Base-by-base conservation (phyloP, 1,140 invertebrate species). In the Scaptomyza graminum region DNA sequence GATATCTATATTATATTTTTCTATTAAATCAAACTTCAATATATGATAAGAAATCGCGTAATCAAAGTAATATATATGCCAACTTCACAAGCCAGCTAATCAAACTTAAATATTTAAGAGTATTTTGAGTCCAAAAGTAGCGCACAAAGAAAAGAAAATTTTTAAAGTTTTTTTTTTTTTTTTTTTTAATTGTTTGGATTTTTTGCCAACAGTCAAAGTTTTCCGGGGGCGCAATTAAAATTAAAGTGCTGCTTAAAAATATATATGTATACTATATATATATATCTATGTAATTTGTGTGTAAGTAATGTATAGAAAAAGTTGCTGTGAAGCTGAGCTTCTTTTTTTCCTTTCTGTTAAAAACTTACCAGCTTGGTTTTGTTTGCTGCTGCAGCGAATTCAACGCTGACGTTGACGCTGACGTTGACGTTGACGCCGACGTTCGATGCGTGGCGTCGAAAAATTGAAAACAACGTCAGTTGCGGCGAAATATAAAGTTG, bases 281-380 rank as follows among this genome's bases (percentile, higher is more conserved):
- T 18, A 28, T 18, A 37, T 47, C 9, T 37, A 31, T 54, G 13
- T 13, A 47, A 47, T 25, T 55, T n/a, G 43, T 15, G 8, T 54
- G 49, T 22, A 64, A 37, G 55, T 44, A 52, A 63, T 56, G 16
- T 22, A 66, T 52, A 49, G 25, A 15, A 49, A 61, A 61, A 68
- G 64, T 50, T 56, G 31, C 12, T n/a, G 1, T 15, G 1, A 34
- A 34, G 8, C 31, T 9, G 31, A 8, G 31, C 9, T 34, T 34
- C 31, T 9, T 34, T 9, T 34, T 1, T 9, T 34, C 0, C 9
- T 34, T 9, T 34, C 31, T 43, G 51, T 43, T 28, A 50, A 25
- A 55, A 56, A 73, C 70, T 68, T 68, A 73, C 65, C 64, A 68
- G 57, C 65, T 68, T 60, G 44, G 57, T 64, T n/a, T 41, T 12